Conservation (phyloP, 1,140 invertebrate genomes). For the Scaptodrosophila lebanonensis region DNA sequence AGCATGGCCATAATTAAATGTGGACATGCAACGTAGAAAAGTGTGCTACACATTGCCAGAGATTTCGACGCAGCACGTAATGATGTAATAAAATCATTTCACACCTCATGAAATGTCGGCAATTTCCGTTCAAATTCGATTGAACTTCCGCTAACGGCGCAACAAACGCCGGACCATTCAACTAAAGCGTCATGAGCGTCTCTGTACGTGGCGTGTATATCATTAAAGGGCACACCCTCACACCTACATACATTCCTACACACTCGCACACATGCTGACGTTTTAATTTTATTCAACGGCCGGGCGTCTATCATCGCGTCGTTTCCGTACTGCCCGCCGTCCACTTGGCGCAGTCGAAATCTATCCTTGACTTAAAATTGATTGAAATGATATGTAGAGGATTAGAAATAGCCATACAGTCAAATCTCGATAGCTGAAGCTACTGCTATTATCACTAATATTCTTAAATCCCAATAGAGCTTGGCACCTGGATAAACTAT, state of each 20-base stretch:
- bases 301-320: background rate
- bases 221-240: constrained; percentile 47
- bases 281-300: constrained; percentile 70
- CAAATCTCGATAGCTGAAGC: background rate
- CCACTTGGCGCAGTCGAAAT: constrained; percentile 1
- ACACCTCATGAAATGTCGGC: constrained; percentile 76
- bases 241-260: constrained; percentile 3
- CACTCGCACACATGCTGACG: constrained; percentile 54
- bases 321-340: background rate
- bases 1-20: constrained; percentile 70
- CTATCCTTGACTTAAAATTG: constrained; percentile 69
- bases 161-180: too few species aligned
- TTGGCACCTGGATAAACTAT: too few species aligned
- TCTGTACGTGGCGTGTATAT: constrained; percentile 73
- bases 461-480: too few species aligned
- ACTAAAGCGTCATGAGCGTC: too few species aligned
- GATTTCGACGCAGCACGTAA: constrained; percentile 48
- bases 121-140: constrained; percentile 76
- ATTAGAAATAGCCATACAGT: constrained; percentile 32
- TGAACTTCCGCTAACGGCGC: constrained; percentile 55
- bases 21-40: constrained; percentile 65
- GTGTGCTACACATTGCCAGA: constrained; percentile 12
- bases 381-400: constrained; percentile 72
- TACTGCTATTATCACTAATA: too few species aligned
- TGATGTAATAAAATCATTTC: constrained; percentile 77